A percentile compares a stretch with the other conserved stretches of the same genome.
phyloP scores from a whole-genome alignment of 2,113 vertebrate genomes.

The Brachirus orientalis region DNA sequence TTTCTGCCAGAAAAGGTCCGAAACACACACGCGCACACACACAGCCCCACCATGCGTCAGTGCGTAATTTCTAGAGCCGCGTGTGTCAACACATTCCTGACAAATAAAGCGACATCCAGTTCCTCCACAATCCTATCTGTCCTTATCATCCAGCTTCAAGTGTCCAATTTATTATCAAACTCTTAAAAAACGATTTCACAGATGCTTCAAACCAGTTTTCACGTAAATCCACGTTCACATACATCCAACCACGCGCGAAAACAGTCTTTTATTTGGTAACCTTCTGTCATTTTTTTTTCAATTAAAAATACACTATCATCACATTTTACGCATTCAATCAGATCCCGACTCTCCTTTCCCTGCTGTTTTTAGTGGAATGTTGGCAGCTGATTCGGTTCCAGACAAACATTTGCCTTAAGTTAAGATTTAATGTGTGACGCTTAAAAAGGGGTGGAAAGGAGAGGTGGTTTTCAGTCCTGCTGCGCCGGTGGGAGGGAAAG shows the following conservation, averaged over 20 bases:
- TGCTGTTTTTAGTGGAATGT: constrained; percentile 19
- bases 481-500: constrained; percentile 51
- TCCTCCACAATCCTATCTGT: too few relatives aligned
- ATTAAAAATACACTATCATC: too few relatives aligned
- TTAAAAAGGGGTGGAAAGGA: neutral
- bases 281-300: too few relatives aligned
- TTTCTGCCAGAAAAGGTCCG: too few relatives aligned
- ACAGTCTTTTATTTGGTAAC: too few relatives aligned
- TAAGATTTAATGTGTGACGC: constrained; percentile 1
- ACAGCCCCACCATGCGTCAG: constrained; percentile 13
- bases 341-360: too few relatives aligned
- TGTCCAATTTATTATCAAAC: neutral
- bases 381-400: constrained; percentile 17
- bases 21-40: neutral
- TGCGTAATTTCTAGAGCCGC: neutral
- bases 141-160: neutral
- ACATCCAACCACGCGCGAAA: neutral
- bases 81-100: too few relatives aligned
- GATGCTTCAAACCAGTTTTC: constrained; percentile 2
- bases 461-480: constrained; percentile 8
- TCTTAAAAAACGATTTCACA: constrained; percentile 13
- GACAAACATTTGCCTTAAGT: constrained; percentile 8
- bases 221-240: neutral
- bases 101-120: too few relatives aligned
- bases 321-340: constrained; percentile 32